Conservation (phyloP, 2,797 vertebrate species). For the Paedocypris micromegethes region DNA sequence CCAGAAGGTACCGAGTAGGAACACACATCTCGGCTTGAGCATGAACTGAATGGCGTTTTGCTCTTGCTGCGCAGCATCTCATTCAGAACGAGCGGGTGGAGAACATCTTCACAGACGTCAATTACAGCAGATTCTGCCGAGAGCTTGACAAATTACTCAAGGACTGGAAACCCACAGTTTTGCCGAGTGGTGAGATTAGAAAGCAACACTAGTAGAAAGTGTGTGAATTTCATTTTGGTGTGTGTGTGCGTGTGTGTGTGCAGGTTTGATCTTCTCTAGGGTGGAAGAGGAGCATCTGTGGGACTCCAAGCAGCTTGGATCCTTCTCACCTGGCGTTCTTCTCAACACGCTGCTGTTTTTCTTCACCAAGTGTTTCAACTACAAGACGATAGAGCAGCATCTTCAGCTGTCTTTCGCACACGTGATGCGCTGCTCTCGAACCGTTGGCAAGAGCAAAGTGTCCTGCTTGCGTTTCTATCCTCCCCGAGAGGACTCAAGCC, state of each 20-base stretch:
- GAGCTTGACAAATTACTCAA: constrained; percentile 86
- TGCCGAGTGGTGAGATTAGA: constrained; percentile 79
- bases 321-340: constrained; percentile 93
- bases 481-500: constrained; percentile 63
- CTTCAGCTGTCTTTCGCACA: constrained; percentile 92
- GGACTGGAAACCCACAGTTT: constrained; percentile 83
- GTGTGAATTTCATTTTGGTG: no score
- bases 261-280: constrained; percentile 89
- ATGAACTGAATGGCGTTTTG: background rate
- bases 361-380: constrained; percentile 94
- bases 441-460: constrained; percentile 80
- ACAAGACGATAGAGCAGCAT: constrained; percentile 87
- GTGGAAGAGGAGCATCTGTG: constrained; percentile 96
- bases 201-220: no score
- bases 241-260: rapidly evolving
- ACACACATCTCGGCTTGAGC: background rate
- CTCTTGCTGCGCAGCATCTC: constrained; percentile 71
- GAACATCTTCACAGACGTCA: constrained; percentile 96
- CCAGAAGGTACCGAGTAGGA: constrained; percentile 75
- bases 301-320: constrained; percentile 96
- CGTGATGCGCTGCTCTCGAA: constrained; percentile 89
- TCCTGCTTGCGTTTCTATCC: constrained; percentile 94
- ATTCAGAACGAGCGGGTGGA: constrained; percentile 97
- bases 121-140: constrained; percentile 88
- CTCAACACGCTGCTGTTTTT: constrained; percentile 97